Conservation (phyloP, 2,113 vertebrate genomes). For the Rhodinocichla rosea region DNA sequence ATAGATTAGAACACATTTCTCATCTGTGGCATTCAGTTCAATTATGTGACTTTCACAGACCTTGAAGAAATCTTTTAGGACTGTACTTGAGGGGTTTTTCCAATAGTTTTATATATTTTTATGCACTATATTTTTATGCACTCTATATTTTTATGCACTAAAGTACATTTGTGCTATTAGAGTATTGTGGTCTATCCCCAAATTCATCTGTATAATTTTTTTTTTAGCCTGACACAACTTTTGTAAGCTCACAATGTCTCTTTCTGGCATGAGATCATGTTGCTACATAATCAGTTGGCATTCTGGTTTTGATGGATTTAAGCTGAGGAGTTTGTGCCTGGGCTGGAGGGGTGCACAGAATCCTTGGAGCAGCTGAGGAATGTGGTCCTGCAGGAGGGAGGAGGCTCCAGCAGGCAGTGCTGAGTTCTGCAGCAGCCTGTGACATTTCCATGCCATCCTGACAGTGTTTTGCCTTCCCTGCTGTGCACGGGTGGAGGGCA, state of each 20-base stretch:
- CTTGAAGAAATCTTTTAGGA: neutral
- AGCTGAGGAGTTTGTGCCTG: neutral
- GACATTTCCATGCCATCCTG: neutral
- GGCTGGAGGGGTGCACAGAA: neutral
- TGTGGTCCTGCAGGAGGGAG: neutral
- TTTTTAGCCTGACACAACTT: neutral
- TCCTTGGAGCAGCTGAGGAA: neutral
- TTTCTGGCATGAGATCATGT: neutral
- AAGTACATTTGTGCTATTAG: neutral
- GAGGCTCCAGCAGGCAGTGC: neutral
- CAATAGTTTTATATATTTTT: neutral
- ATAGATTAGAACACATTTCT: neutral
- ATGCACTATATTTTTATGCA: no score
- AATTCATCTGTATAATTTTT: neutral
- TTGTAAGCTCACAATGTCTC: neutral
- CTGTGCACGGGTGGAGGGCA: constrained; percentile 43
- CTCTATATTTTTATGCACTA: neutral
- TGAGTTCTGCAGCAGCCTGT: neutral
- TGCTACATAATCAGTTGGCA: neutral
- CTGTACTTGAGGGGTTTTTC: accelerated
- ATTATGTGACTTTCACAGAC: neutral
- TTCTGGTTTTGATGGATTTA: neutral
- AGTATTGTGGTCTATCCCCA: neutral
- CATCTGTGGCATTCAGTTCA: neutral
- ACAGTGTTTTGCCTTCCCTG: constrained; percentile 39